These are phyloP conservation scores for Phoenicopterus ruber DNA, from an alignment of 2,113 vertebrate species.

Conservation along the genomic window DNA sequence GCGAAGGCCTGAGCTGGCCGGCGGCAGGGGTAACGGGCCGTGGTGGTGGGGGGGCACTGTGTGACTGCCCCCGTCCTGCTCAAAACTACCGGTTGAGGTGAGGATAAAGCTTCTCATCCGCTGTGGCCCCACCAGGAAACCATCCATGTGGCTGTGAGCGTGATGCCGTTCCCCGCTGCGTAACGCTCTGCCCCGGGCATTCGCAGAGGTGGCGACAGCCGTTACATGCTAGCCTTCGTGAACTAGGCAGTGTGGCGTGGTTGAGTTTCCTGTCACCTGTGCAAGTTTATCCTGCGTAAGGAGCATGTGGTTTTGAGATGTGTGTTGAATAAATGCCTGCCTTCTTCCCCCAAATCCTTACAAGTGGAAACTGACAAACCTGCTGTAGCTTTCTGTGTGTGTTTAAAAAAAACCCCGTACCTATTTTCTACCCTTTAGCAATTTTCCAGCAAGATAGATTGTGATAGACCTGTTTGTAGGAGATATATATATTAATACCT, in stretches of 20 bases:
- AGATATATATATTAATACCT: rapidly evolving
- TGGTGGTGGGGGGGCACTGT: too few species aligned
- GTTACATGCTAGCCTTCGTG: rapidly evolving
- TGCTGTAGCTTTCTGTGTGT: neutral
- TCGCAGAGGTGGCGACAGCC: rapidly evolving
- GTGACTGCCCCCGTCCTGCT: neutral
- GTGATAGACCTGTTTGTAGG: neutral
- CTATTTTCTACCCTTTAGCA: rapidly evolving
- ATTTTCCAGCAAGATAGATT: neutral
- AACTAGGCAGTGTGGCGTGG: rapidly evolving
- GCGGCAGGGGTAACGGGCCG: neutral
- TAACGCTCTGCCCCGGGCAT: rapidly evolving
- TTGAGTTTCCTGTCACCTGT: rapidly evolving
- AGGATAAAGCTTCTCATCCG: rapidly evolving
- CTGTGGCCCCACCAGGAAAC: neutral
- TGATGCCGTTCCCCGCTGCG: neutral
- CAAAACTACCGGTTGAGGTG: rapidly evolving
- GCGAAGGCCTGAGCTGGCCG: neutral
- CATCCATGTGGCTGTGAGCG: rapidly evolving
- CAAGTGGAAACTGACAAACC: rapidly evolving
- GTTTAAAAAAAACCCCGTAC: neutral
- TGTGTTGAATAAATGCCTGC: rapidly evolving
- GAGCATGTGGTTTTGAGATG: rapidly evolving
- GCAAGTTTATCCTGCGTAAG: rapidly evolving
- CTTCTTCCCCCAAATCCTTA: rapidly evolving